phyloP scores from a whole-genome alignment of 2,888 invertebrate species.

The Saturnia pavonia region DNA sequence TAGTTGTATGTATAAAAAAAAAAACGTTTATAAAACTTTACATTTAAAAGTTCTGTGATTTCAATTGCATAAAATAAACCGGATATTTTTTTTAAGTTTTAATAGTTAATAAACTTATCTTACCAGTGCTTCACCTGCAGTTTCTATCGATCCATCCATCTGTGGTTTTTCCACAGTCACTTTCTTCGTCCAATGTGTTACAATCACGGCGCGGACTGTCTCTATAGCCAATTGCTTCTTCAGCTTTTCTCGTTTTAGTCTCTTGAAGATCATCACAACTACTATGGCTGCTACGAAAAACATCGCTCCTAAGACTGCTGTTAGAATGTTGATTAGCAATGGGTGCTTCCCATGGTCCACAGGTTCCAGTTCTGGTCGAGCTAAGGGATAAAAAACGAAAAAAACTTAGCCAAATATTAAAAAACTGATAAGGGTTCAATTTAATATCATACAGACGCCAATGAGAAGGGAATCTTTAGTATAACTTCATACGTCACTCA shows the following conservation, averaged over 20 bases:
- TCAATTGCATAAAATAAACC: not conserved
- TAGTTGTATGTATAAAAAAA: too few species aligned
- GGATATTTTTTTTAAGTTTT: not conserved
- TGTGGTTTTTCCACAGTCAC: slow-evolving; percentile 92
- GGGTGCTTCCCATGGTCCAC: slow-evolving; percentile 76
- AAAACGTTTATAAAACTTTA: too few species aligned
- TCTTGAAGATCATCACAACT: slow-evolving; percentile 86
- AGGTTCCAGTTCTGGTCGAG: slow-evolving; percentile 60
- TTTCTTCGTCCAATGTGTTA: slow-evolving; percentile 95
- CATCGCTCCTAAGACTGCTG: slow-evolving; percentile 82
- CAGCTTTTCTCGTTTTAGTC: slow-evolving; percentile 88
- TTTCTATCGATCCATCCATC: slow-evolving; percentile 81
- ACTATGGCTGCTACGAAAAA: slow-evolving; percentile 82
- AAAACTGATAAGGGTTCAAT: too few species aligned
- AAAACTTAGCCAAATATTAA: too few species aligned
- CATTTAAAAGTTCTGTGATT: not conserved
- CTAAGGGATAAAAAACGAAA: slow-evolving; percentile 39
- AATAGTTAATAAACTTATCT: slow-evolving; percentile 31
- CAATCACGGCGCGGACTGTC: slow-evolving; percentile 89
- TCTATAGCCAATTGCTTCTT: slow-evolving; percentile 91
- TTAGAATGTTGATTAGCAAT: slow-evolving; percentile 81
- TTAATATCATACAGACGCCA: not conserved
- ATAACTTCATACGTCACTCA: not conserved
- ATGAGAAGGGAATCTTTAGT: not conserved
- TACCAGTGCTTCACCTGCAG: slow-evolving; percentile 85